Conservation (phyloP, 2,888 invertebrate genomes). For the Anagyrus pseudococci region DNA sequence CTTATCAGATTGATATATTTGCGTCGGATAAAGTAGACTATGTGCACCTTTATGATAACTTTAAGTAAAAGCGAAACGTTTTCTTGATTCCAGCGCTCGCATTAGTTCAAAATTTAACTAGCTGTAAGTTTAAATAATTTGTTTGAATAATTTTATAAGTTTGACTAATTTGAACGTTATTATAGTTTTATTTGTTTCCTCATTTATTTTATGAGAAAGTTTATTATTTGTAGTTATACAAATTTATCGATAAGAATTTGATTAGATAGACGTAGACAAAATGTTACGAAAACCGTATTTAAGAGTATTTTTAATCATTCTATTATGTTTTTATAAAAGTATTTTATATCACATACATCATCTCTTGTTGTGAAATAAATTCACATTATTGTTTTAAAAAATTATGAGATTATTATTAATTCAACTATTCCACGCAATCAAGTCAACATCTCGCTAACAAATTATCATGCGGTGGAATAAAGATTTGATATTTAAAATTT, state of each 20-base stretch:
- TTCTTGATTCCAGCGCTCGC: too few relatives aligned
- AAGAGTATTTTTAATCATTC: background rate
- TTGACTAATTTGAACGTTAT: too few relatives aligned
- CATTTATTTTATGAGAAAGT: slow-evolving; percentile 21
- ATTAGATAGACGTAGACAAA: slow-evolving; percentile 8
- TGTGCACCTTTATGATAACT: slow-evolving; percentile 9
- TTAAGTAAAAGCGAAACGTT: slow-evolving; percentile 16
- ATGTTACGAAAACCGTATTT: background rate
- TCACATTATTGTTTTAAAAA: too few relatives aligned
- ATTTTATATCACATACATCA: background rate
- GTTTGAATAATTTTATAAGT: too few relatives aligned
- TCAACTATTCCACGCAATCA: too few relatives aligned
- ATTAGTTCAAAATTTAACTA: too few relatives aligned
- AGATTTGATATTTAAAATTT: too few relatives aligned
- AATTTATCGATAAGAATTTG: slow-evolving; percentile 1
- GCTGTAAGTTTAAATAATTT: too few relatives aligned
- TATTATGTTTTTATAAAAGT: slow-evolving; percentile 7
- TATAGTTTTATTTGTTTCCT: slow-evolving; percentile 21
- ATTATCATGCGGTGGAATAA: too few relatives aligned
- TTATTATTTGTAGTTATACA: slow-evolving; percentile 11
- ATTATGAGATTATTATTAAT: too few relatives aligned
- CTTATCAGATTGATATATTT: slow-evolving; percentile 29
- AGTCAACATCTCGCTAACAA: too few relatives aligned
- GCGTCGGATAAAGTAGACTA: slow-evolving; percentile 33
- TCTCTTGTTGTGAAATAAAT: too few relatives aligned